phyloP scores from a whole-genome alignment of 2,113 vertebrate species.

The Polypterus senegalus region DNA sequence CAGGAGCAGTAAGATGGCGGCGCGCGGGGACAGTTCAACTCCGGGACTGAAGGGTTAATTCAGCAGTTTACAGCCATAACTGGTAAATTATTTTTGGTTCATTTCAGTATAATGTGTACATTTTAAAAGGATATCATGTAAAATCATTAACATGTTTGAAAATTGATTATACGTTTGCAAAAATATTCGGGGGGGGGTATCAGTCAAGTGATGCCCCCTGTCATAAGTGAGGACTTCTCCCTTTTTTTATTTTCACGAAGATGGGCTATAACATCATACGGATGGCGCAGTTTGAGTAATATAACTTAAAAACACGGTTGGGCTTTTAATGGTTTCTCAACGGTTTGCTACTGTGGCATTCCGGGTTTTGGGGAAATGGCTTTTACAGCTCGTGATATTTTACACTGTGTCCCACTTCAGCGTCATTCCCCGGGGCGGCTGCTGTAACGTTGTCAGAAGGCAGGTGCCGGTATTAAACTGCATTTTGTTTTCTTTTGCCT shows the following conservation, averaged over 20 bases:
- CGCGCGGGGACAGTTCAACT: slow-evolving; percentile 82
- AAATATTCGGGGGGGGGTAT: slow-evolving; percentile 13
- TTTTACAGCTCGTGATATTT: not conserved
- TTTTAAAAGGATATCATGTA: slow-evolving; percentile 1
- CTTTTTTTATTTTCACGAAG: slow-evolving; percentile 1
- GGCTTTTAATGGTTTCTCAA: not conserved
- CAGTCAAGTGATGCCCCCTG: slow-evolving; percentile 22
- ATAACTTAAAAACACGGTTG: slow-evolving; percentile 5
- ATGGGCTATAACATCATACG: slow-evolving; percentile 24
- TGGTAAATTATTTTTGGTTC: slow-evolving; percentile 55
- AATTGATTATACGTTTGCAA: not conserved
- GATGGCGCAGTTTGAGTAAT: slow-evolving; percentile 7
- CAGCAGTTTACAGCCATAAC: slow-evolving; percentile 94
- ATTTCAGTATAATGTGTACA: not conserved
- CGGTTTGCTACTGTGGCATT: not conserved
- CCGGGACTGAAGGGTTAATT: slow-evolving; percentile 86
- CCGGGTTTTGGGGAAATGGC: not conserved
- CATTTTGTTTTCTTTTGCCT: too few species aligned
- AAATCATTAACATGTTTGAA: not conserved
- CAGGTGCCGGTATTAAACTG: too few species aligned
- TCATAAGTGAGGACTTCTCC: slow-evolving; percentile 15
- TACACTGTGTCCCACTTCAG: too few species aligned
- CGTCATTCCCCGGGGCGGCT: too few species aligned
- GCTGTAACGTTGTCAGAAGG: too few species aligned
- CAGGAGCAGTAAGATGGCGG: slow-evolving; percentile 92